Conservation (phyloP, 2,113 vertebrate species). For the Psilopsiagon aurifrons region DNA sequence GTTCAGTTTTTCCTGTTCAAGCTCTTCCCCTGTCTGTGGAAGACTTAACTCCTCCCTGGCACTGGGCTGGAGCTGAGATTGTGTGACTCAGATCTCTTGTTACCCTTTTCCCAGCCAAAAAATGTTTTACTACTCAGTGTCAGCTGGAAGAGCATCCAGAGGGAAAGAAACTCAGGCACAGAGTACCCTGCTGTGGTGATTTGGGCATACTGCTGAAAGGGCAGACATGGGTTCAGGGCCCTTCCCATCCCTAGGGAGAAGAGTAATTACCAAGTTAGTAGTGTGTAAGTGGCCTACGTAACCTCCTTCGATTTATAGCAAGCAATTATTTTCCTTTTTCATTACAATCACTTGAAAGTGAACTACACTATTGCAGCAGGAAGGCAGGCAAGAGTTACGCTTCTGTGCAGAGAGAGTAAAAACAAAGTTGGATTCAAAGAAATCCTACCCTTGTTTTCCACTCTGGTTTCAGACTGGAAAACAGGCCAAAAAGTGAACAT, state of each 20-base stretch:
- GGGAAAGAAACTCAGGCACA: background rate
- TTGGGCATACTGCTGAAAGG: background rate
- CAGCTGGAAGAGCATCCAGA: background rate
- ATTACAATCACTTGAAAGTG: background rate
- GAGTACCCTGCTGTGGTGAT: fast-evolving
- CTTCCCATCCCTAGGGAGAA: background rate
- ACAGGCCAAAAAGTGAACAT: background rate
- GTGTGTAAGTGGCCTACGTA: background rate
- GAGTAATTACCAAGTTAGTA: background rate
- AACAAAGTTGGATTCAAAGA: background rate
- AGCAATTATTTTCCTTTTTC: background rate
- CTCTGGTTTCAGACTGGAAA: background rate
- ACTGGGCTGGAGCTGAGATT: background rate
- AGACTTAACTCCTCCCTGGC: background rate
- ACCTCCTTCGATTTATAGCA: background rate
- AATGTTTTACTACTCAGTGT: background rate
- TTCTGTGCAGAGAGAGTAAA: background rate
- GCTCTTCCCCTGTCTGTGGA: background rate
- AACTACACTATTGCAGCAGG: background rate
- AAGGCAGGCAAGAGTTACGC: background rate
- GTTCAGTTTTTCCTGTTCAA: background rate
- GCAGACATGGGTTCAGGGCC: background rate
- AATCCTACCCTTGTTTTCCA: background rate
- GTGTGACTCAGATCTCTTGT: background rate
- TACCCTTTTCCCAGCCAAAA: background rate